Evolutionary conservation across 2,113 vertebrate genomes (phyloP), one percentile per base, ranked within the genome.

Genomic region (Fulmarus glacialis): DNA sequence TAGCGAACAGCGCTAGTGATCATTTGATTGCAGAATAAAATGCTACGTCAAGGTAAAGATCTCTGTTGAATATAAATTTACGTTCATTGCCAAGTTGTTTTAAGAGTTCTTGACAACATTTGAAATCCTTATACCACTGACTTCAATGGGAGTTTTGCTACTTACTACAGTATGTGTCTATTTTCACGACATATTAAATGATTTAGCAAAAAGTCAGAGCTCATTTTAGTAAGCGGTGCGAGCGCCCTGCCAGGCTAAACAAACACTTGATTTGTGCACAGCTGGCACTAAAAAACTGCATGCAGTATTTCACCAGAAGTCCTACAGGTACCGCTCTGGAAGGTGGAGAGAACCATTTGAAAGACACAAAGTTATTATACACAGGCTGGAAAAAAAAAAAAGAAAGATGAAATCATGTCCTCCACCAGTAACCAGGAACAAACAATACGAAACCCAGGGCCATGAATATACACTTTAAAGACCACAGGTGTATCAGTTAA

Each of bases 1-100:
- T 3, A 50, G 36, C 0, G 1, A 45, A 15, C 11, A 15, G 12
- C 3, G 3, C 6, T 19, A 26, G 36, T 0, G 20, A 56, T 23
- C 22, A 3, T 15, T 2, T 15, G 18, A 32, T 3, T 29, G 67
- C 47, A 48, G 56, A 59, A 52, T 13, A 50, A n/a, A 53, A 38
- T 4, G 11, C 23, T 38, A 7, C 2, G 4, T 15, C 56, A 26
- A 64, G 40, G n/a, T 71, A 48, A 29, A 58, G 21, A 45, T 9
- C 47, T 40, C 26, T 21, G 32, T 15, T 36, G 18, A 60, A 45
- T 19, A 30, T 7, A 80, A 34, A 24, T 45, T 52, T 20, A 40
- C 29, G 36, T 8, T 62, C 17, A 4, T 17, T 38, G n/a, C 22
- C 59, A 30, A 45, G 18, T 42, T 58, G 15, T 27, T 40, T 53